Conservation (phyloP, 2,888 invertebrate genomes). For the Apotomis betuletana region DNA sequence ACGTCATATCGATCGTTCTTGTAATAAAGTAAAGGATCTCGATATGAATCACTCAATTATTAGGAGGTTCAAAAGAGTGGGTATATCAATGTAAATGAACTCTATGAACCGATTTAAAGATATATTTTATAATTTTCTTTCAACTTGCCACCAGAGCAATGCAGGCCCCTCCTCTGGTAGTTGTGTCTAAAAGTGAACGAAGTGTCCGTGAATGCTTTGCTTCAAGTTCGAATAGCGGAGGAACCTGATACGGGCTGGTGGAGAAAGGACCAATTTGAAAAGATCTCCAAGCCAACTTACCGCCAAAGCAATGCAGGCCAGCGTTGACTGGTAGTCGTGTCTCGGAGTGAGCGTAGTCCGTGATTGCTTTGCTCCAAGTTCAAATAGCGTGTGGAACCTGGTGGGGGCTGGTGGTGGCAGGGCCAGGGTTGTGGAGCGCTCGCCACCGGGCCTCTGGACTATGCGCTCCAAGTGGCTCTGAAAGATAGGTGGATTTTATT, state of each 20-base stretch:
- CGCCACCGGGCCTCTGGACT: conserved; percentile 90
- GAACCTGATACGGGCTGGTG: conserved; percentile 85
- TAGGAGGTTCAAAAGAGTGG: too few relatives aligned
- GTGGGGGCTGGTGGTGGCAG: conserved; percentile 79
- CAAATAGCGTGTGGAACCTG: conserved; percentile 93
- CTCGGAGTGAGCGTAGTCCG: conserved; percentile 73
- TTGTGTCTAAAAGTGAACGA: conserved; percentile 80
- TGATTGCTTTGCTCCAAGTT: conserved; percentile 87
- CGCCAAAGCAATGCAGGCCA: conserved; percentile 91
- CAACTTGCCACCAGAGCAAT: conserved; percentile 86
- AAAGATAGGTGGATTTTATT: conserved; percentile 42
- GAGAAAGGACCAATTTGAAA: conserved; percentile 39
- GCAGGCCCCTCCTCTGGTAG: too few relatives aligned
- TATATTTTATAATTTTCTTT: too few relatives aligned
- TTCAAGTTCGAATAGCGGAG: conserved; percentile 93
- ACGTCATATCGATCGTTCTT: too few relatives aligned
- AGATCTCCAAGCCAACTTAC: conserved; percentile 53
- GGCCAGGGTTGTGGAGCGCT: conserved; percentile 65
- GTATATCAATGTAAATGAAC: too few relatives aligned
- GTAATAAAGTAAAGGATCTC: too few relatives aligned
- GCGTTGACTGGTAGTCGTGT: conserved; percentile 86
- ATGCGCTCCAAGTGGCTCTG: conserved; percentile 95
- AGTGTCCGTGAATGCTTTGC: conserved; percentile 84
- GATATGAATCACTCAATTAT: too few relatives aligned
- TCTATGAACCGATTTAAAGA: too few relatives aligned